Conservation (phyloP, 2,888 invertebrate genomes). For the Xanthia icteritia region DNA sequence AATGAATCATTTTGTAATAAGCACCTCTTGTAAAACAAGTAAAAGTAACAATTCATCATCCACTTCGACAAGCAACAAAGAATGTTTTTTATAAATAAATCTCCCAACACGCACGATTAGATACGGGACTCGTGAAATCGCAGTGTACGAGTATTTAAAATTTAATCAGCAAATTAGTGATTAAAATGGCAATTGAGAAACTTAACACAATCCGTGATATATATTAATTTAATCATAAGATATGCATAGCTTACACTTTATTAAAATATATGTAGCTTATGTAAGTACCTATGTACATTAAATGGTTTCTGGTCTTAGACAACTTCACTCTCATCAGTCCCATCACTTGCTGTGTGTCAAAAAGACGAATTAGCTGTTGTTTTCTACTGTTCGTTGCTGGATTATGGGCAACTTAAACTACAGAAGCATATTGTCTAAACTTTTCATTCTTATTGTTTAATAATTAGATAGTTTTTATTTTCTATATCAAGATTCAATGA, state of each 20-base stretch:
- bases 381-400: constrained; percentile 1
- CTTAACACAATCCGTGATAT: constrained; percentile 5
- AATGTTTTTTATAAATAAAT: constrained; percentile 13
- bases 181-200: constrained; percentile 16
- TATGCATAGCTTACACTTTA: not conserved
- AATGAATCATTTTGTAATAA: not conserved
- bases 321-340: not conserved
- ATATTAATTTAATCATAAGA: constrained; percentile 3
- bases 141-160: constrained; percentile 5
- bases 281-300: not conserved
- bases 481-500: not conserved
- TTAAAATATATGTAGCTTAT: not conserved
- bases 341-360: not conserved
- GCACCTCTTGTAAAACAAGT: constrained; percentile 8
- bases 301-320: not conserved
- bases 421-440: not conserved
- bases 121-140: constrained; percentile 32
- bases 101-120: constrained; percentile 25
- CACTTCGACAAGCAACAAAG: constrained; percentile 1
- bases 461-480: not conserved
- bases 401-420: no score
- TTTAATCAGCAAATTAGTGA: constrained; percentile 11
- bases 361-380: not conserved
- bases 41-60: constrained; percentile 33
- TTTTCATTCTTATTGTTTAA: not conserved